Evolutionary conservation across 2,888 invertebrate species (phyloP).

Genomic region (Acanthosepion esculentum): DNA sequence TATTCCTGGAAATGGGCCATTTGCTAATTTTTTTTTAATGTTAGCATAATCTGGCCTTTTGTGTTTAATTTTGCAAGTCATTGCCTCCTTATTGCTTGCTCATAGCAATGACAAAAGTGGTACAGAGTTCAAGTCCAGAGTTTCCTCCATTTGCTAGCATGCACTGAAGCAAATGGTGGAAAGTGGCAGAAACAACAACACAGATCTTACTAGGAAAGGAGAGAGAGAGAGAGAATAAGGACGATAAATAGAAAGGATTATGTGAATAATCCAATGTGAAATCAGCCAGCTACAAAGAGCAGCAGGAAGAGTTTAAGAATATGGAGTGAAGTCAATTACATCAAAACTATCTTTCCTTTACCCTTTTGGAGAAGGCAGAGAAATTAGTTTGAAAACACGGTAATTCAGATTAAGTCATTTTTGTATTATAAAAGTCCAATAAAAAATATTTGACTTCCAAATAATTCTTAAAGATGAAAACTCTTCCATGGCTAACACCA

Average conservation of each 20-base stretch:
- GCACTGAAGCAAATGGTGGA: neutral
- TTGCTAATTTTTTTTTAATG: neutral
- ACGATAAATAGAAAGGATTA: neutral
- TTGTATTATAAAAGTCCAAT: neutral
- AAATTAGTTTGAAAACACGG: neutral
- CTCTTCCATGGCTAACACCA: neutral
- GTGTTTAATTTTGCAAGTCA: neutral
- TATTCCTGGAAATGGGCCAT: neutral
- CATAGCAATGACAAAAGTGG: neutral
- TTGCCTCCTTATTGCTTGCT: neutral
- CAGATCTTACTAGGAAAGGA: neutral
- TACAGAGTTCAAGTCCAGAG: slow-evolving; percentile 5
- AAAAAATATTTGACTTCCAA: neutral
- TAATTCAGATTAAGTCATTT: neutral
- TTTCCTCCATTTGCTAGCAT: slow-evolving; percentile 33
- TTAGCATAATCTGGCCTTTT: neutral
- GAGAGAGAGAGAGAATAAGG: neutral
- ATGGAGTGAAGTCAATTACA: neutral
- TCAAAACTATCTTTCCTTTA: neutral
- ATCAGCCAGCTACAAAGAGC: neutral
- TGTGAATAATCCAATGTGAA: neutral
- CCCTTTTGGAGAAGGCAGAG: neutral
- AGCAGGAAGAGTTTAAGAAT: neutral
- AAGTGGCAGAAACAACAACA: neutral
- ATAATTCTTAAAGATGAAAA: neutral